Base-by-base conservation (phyloP, 2,888 invertebrate species). In the Ectemnius continuus region DNA sequence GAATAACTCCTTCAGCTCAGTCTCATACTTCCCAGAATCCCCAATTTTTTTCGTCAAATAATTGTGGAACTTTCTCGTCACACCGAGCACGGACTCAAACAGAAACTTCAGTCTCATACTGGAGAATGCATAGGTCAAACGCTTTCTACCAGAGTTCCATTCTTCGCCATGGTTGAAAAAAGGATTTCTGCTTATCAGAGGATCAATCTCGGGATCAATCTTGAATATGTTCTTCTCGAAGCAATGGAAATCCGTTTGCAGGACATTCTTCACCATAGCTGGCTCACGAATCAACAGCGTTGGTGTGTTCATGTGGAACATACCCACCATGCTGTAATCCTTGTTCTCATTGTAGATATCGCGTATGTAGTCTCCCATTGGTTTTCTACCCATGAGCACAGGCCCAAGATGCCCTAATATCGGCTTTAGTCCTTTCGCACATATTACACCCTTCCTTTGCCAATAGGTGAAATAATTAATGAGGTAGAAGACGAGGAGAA, bases 151-250 rank as follows among this genome's bases (percentile, higher is more conserved):
- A 1, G 0, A 2, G 18, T 1, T 61, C 90, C 90, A 90, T 0
- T 13, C 6, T 0, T 85, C 82, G 4, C 86, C 89, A 0, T 14
- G 4, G 2, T 26, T 62, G 64, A 87, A 84, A 26, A 89, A 88
- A 0, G 90, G 88, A 82, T 89, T 88, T 14, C 74, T 68, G 0
- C 76, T 16, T 0, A 86, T 0, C 3, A 89, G 61, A 0, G 85
- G 85, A 62, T 90, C 89, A 0, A 75, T 0, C 0, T 82, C 23
- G 2, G 78, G 61, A 18, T 81, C 67, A 0, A 87, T 0, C 0
- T 23, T 4, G 0, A 80, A 0, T 0, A 26, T 66, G 47, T 88
- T 89, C 0, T 77, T 64, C 0, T 83, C 70, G 45, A 90, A 89
- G 28, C 68, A 87, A 0, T 75, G 2, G 20, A 88, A 90, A 46